Base-by-base conservation (phyloP, 2,113 vertebrate species). In the Tricholaema leucomelas region DNA sequence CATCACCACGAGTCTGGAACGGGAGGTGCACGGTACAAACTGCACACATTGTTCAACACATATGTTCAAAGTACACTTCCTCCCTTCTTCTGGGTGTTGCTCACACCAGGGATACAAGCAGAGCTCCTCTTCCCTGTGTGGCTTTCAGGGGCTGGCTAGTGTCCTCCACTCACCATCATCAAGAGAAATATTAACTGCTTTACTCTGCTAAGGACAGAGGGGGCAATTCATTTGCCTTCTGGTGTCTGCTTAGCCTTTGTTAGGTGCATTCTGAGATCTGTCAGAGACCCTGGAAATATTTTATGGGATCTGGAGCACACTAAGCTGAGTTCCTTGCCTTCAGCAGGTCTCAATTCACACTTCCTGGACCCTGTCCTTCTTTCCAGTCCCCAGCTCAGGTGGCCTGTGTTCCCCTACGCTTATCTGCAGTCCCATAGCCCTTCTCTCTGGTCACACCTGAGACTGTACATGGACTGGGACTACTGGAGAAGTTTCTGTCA, bases 251-350 rank as follows among this genome's bases (percentile, higher is more conserved):
- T 36, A 42, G 9, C 6, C 33, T 66, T 65, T 31, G 69, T 77
- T 60, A 77, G 30, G 17, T 13, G 46, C 27, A 8, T 5, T 38
- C 25, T 64, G 60, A 74, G 46, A n/a, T 38, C 59, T 59, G 19
- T 6, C 10, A 61, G 66, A 70, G 20, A 79, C 8, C 8, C 17
- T 54, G 38, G 18, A 69, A 75, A 84, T 7, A 11, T 27, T 4
- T 24, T 0, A 0, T 20, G 24, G 13, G 12, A 17, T 56, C 9
- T 27, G 66, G 31, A 79, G 33, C 30, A 74, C 0, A 1, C 35
- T 52, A 5, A 80, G 28, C 16, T 19, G 9, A 63, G 16, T 19
- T 80, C 16, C 54, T 58, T 1, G 0, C 0, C 0, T 16, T 88
- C 64, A 72, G 30, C 11, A 78, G 21, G 8, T 31, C 44, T 67